Conservation (phyloP, 1,140 invertebrate species). For the Calycopis cecrops region DNA sequence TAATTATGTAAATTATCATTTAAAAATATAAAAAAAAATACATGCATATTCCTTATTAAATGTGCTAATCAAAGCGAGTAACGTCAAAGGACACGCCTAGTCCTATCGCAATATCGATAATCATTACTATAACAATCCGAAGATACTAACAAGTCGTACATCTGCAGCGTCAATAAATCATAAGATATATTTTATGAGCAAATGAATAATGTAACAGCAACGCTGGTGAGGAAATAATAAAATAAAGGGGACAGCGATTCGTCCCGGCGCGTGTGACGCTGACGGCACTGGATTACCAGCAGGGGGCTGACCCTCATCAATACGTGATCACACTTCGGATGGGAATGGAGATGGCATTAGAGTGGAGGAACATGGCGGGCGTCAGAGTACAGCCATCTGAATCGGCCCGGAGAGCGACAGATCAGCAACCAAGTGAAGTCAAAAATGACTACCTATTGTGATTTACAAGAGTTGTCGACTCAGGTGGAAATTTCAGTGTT, state of each 20-base stretch:
- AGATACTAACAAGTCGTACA: background rate
- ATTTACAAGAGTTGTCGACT: no score
- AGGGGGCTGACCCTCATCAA: conserved; percentile 23
- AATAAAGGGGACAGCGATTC: conserved; percentile 51
- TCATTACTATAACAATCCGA: conserved; percentile 1
- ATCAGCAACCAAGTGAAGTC: no score
- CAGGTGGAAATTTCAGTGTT: no score
- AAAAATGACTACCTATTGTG: background rate
- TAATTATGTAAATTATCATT: no score
- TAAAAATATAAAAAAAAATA: no score
- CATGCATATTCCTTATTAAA: no score
- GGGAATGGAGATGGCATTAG: no score
- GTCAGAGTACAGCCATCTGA: no score
- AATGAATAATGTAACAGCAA: conserved; percentile 62
- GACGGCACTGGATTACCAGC: conserved; percentile 36
- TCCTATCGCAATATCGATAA: background rate
- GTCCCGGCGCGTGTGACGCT: conserved; percentile 38
- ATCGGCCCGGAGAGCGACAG: no score
- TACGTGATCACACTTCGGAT: conserved; percentile 21
- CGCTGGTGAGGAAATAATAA: conserved; percentile 47
- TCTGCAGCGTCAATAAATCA: conserved; percentile 1
- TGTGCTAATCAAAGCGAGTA: no score
- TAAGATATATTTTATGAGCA: conserved; percentile 9
- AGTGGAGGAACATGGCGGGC: no score
- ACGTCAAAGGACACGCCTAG: no score